Evolutionary conservation across 2,113 vertebrate genomes (phyloP), one percentile per base, ranked within the genome.

Genomic region (Sitta europaea): DNA sequence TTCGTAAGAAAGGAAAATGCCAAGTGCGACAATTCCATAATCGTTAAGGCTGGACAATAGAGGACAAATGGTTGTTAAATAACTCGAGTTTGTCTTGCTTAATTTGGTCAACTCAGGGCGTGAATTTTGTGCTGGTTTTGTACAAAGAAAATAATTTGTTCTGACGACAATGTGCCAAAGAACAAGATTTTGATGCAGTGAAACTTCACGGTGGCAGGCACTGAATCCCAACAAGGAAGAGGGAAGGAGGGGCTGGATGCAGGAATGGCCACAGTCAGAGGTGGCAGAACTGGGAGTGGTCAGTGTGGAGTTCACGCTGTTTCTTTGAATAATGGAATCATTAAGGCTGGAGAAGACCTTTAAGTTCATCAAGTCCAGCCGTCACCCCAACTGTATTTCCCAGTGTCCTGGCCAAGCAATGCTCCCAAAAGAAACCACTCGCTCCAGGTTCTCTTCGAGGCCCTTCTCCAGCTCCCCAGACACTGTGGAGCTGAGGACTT

Each of bases 31-130:
- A 66, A 28, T 42, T 31, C 6, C 53, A 45, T 43, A 43, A n/a
- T 45, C 7, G 4, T n/a, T 43, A 29, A 24, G 28, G 23, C 2
- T 29, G 76, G 43, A 36, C 67, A 51, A 8, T 0, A 2, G 5
- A 40, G 28, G n/a, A 7, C 6, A 28, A 57, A 50, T 6, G 25
- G 31, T 1, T 20, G 45, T 28, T 70, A 71, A 63, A 43, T 35
- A 70, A 40, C 14, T 22, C 7, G 8, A n/a, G 7, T 10, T 35
- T 20, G 6, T 68, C 36, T 84, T 16, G 5, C 31, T 31, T 78
- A 47, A 17, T 29, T 38, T 62, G 31, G 18, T 28, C 55, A 71
- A 17, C 35, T 81, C 24, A 50, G 77, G 70, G 15, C 3, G 17
- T 17, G 43, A 31, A 31, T n/a, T 68, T 63, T 36, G 9, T 25